Evolutionary conservation across 1,140 invertebrate species (phyloP).

Genomic region (Hermetia illucens): DNA sequence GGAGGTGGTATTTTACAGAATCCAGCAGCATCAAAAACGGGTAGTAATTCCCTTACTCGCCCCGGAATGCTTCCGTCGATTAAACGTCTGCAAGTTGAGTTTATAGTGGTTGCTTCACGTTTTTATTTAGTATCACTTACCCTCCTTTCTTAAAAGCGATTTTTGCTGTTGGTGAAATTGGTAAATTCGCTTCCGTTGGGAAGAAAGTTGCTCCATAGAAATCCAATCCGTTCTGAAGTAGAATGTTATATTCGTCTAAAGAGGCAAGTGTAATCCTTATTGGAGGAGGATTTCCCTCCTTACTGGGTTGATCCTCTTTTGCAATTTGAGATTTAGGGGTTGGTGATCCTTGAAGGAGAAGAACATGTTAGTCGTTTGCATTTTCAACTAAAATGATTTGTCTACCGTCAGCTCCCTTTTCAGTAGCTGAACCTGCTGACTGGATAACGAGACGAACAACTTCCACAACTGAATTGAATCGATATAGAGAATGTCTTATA

Average conservation of each 20-base stretch:
- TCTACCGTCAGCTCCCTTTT: conserved; percentile 8
- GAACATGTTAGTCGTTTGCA: background rate
- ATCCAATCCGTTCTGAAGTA: conserved; percentile 66
- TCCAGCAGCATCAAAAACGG: conserved; percentile 67
- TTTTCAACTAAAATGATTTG: background rate
- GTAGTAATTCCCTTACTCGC: conserved; percentile 57
- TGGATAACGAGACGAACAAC: conserved; percentile 43
- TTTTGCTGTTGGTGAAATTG: conserved; percentile 34
- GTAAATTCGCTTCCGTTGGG: conserved; percentile 58
- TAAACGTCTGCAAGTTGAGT: conserved; percentile 37
- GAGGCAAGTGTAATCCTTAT: conserved; percentile 63
- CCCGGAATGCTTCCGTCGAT: conserved; percentile 43
- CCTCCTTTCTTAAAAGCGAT: conserved; percentile 36
- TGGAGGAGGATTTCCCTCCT: conserved; percentile 32
- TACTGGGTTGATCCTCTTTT: conserved; percentile 33
- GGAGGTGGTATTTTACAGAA: conserved; percentile 64
- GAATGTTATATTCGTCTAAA: conserved; percentile 62
- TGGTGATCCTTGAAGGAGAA: conserved; percentile 9
- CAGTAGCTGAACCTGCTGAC: conserved; percentile 18
- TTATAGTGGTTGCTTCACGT: too few species aligned
- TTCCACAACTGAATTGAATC: conserved; percentile 64
- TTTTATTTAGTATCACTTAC: conserved; percentile 28
- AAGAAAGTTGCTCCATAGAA: conserved; percentile 77
- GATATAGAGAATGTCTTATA: conserved; percentile 62
- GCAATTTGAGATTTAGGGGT: conserved; percentile 30